Evolutionary conservation across 2,888 invertebrate genomes (phyloP).

Genomic region (Spilarctia lutea): DNA sequence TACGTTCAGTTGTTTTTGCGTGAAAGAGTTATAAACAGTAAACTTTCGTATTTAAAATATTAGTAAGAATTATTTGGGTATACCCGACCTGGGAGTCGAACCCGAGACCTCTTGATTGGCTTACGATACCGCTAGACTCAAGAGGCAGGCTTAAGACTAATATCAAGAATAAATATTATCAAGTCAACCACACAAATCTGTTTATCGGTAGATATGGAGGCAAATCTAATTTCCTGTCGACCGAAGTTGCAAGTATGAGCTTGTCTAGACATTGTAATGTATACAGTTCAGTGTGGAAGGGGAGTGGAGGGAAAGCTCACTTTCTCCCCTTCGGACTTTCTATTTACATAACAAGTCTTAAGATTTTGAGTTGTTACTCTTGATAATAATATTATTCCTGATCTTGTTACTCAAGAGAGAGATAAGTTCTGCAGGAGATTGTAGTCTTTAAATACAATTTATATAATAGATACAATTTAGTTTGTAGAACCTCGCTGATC

Average conservation of each 20-base stretch:
- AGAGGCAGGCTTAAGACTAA: not conserved
- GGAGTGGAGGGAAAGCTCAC: not conserved
- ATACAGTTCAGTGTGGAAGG: not conserved
- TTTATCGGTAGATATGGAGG: not conserved
- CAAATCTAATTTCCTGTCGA: not conserved
- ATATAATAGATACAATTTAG: too few species aligned
- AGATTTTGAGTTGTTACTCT: not conserved
- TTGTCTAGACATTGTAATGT: not conserved
- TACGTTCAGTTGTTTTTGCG: too few species aligned
- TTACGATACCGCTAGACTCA: too few species aligned
- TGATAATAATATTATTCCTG: not conserved
- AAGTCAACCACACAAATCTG: not conserved
- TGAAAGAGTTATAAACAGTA: too few species aligned
- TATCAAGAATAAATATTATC: not conserved
- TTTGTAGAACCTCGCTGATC: too few species aligned
- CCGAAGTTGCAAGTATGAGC: not conserved
- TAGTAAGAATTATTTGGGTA: too few species aligned
- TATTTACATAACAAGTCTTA: not conserved
- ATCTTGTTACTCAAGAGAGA: not conserved
- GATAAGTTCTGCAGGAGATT: not conserved
- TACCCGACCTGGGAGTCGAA: too few species aligned
- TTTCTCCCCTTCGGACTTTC: constrained; percentile 1
- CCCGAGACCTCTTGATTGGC: too few species aligned
- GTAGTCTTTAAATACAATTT: not conserved
- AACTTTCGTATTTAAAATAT: too few species aligned